Base-by-base conservation (phyloP, 2,113 vertebrate species). In the Scalopus aquaticus region DNA sequence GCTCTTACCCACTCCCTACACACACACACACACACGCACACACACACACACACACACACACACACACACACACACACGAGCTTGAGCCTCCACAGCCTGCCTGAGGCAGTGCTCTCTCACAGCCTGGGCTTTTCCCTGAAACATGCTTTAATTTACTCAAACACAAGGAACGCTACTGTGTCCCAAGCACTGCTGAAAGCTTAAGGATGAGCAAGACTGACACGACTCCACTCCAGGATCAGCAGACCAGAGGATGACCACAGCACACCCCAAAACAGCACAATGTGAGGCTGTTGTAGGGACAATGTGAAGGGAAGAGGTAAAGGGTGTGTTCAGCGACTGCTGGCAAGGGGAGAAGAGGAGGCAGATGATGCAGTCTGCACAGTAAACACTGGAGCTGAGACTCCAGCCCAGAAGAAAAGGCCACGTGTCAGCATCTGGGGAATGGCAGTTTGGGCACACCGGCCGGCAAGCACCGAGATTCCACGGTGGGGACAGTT, bases 271-370 rank as follows among this genome's bases (percentile, higher is more conserved):
- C 37, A 24, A 60, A 76, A 44, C 7, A 32, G 42, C 42, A 44
- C 5, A 6, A 0, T 19, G 20, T 37, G 85, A 39, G 10, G 2
- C 20, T 46, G 28, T 19, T 46, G 28, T 12, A 0, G 1, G 2
- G 15, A 22, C 46, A 32, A 3, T 37, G 1, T 49, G 44, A 64
- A 51, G 62, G 62, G 56, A n/a, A 91, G 46, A 56, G 15, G n/a
- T 44, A 58, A 13, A 12, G 0, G 1, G 58, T 49, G 46, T 19
- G 4, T 30, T 60, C 16, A 92, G 72, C 13, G 64, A 32, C 56
- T 78, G 56, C 35, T 28, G 9, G 15, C 9, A 17, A 19, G 10
- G 39, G 24, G 10, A 35, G 24, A 24, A 9, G 19, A 39, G 17
- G 1, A 60, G 39, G 15, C 15, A 3, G 6, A 42, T 13, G 17